Conservation (phyloP, 2,797 vertebrate species). For the Microctenopoma lineatum region DNA sequence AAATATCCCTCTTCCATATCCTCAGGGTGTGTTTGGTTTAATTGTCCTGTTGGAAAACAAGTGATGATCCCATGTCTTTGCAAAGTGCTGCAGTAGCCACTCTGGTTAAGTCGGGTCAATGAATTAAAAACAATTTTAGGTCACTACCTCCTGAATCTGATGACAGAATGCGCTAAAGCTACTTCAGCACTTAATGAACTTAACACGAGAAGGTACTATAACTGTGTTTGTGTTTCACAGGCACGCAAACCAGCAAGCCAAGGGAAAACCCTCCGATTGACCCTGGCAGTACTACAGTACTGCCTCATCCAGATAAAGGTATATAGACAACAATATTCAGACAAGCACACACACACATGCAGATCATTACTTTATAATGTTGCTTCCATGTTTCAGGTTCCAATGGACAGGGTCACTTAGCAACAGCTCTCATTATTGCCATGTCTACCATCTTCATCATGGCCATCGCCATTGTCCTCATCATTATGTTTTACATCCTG, state of each 20-base stretch:
- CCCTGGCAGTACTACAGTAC: constrained; percentile 88
- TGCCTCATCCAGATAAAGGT: constrained; percentile 93
- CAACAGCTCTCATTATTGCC: constrained; percentile 97
- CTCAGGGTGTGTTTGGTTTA: no score
- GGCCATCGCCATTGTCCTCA: constrained; percentile 97
- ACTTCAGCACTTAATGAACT: background rate
- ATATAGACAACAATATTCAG: constrained; percentile 30
- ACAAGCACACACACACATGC: background rate
- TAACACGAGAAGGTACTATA: constrained; percentile 1
- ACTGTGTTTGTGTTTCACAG: constrained; percentile 77
- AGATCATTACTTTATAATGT: background rate
- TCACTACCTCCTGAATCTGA: no score
- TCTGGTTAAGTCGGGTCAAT: no score
- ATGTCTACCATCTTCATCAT: constrained; percentile 99
- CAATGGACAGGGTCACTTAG: constrained; percentile 93
- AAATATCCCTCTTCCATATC: no score
- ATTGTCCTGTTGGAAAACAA: no score
- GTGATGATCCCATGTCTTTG: no score
- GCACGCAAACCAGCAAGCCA: constrained; percentile 77
- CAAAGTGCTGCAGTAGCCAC: no score
- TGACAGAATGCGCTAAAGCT: no score
- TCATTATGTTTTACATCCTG: constrained; percentile 98
- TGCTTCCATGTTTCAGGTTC: constrained; percentile 80
- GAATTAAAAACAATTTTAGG: no score
- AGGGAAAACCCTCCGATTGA: constrained; percentile 81